Evolutionary conservation across 2,113 vertebrate species (phyloP), one percentile per base, ranked within the genome.

Genomic region (Naja naja): DNA sequence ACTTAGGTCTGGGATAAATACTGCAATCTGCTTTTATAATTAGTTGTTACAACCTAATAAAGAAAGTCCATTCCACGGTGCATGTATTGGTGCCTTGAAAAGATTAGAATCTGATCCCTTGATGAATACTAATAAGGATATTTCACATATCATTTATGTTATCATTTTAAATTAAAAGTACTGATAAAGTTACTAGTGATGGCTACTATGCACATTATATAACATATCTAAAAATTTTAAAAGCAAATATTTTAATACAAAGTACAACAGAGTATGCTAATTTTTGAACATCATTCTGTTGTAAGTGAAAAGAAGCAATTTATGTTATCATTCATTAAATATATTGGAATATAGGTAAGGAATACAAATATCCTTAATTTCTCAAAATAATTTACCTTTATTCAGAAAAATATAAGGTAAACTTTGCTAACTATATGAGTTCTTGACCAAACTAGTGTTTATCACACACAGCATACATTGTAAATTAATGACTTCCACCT

Each of bases 131-230:
- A 69, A 91, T 49, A 55, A 45, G 81, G 34, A 90, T 93, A 86
- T 85, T 91, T 88, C 49, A 14, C 69, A 39, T 27, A 0, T 4
- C 91, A 89, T 89, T 91, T 94, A 56, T 90, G 93, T 94, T 55
- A 91, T 87, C 39, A 90, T 30, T 89, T 94, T 92, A 90, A 91
- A 95, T 34, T 56, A 81, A 43, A 81, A 39, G 18, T 81, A 81
- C 6, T 81, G 34, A 81, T 81, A 81, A 0, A 30, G 20, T 14
- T 49, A 4, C 94, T 91, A 94, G 91, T 89, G 10, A 2, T 39
- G 69, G 64, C 92, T 91, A 85, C 90, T 92, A 91, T 90, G 27
- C 91, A 20, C 92, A 95, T 53, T 91, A 16, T 58, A 47, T 18
- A 88, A 7, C 94, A 86, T 69, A 16, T 14, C 56, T 20, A 88